Evolutionary conservation across 1,140 invertebrate genomes (phyloP), one percentile per base, ranked within the genome.

Genomic region (Orius laevigatus): DNA sequence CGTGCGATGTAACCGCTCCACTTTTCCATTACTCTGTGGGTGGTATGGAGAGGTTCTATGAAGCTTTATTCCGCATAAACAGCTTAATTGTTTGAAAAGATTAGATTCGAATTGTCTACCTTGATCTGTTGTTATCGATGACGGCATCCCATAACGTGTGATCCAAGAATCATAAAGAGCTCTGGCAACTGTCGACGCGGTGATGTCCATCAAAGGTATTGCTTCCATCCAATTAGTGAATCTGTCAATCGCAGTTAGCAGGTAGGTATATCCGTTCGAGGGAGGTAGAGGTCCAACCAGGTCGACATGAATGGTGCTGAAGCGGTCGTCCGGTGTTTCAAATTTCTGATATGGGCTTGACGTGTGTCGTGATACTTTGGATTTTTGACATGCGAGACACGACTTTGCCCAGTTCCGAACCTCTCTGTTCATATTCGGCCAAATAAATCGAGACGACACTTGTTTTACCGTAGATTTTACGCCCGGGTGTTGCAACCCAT

Each of bases 381-480:
- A 6, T 38, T 46, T 41, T 53, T 65, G 60, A 41, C 60, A 62
- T 3, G 47, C 11, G 3, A 59, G 20, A 42, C 60, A 63, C 3
- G 9, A 20, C 18, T 31, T 46, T 2, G 53, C 25, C 57, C 58
- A 59, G 48, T 39, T 49, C n/a, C 11, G 20, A 40, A 40, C 48
- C 43, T 65, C 56, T 38, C 53, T 56, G 6, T 52, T 51, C 41
- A 66, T 58, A 2, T 18, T 36, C 15, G 66, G 67, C 67, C 67
- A 70, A 9, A 70, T 61, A 49, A 57, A 70, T 48, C 59, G 44
- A 43, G 62, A 32, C 10, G 56, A 47, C 0, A 69, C 56, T 18
- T 67, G 50, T 51, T 61, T 59, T 5, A 47, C 46, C 9, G 60
- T 54, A 1, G 54, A 35, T 1, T 41, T 40, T 6, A 50, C 49